Evolutionary conservation across 1,140 invertebrate species (phyloP).

Genomic region (Pachyrhynchus sulphureomaculatus): DNA sequence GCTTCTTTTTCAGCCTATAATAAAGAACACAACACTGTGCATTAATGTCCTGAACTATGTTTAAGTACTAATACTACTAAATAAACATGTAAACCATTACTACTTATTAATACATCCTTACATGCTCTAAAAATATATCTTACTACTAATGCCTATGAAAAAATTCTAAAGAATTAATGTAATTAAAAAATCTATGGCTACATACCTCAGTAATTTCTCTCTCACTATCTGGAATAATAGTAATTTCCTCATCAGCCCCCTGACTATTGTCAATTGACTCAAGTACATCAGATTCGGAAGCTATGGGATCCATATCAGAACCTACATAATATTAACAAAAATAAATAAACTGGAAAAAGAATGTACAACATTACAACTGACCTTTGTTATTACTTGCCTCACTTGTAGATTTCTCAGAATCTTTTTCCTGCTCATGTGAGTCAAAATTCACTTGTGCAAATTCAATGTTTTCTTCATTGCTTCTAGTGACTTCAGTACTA

Average conservation of each 20-base stretch:
- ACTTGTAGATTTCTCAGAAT: constrained; percentile 10
- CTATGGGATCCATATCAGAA: constrained; percentile 32
- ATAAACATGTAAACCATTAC: no score
- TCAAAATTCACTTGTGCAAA: constrained; percentile 27
- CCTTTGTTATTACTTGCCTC: constrained; percentile 25
- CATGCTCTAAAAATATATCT: no score
- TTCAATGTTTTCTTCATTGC: constrained; percentile 1
- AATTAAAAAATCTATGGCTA: no score
- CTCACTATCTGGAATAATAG: constrained; percentile 60
- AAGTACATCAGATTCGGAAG: constrained; percentile 35
- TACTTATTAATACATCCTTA: no score
- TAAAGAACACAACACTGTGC: no score
- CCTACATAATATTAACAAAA: neutral
- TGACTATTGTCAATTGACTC: constrained; percentile 39
- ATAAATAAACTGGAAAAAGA: neutral
- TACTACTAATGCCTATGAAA: no score
- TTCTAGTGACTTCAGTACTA: constrained; percentile 3
- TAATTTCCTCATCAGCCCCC: constrained; percentile 60
- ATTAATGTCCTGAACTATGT: no score
- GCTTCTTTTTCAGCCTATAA: constrained; percentile 57
- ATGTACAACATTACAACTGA: constrained; percentile 34
- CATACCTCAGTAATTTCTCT: constrained; percentile 60
- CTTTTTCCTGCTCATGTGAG: constrained; percentile 6
- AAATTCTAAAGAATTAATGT: no score
- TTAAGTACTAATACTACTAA: no score